Evolutionary conservation across 2,888 invertebrate species (phyloP), one percentile per base, ranked within the genome.

Genomic region (Anodontia alba): DNA sequence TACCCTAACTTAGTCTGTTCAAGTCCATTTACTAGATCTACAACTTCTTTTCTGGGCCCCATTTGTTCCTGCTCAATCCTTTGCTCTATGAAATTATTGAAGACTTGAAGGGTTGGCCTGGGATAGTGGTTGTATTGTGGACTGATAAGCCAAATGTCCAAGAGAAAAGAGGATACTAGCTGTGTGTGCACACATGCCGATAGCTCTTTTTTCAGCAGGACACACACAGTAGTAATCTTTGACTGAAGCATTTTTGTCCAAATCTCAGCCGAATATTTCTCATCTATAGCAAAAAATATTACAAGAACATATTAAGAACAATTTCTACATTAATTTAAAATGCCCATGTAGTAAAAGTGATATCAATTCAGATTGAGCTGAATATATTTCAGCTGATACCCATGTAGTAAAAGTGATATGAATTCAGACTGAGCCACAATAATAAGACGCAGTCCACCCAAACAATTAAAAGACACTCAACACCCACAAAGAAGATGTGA

Each of bases 151-250:
- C 29, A 29, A 57, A 46, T 46, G 49, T 17, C 49, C 31, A 26
- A 46, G 49, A 33, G 15, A 46, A 46, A 29, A 70, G 20, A 46
- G 31, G 20, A 70, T 70, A 26, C 70, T 31, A 31, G 29, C 46
- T 17, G 33, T 49, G 49, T 70, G 46, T 70, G 46, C 70, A 70
- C 29, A 70, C 49, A 70, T 46, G 29, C 70, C 26, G 38, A 38
- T 42, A 20, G 67, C 17, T 38, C 67, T 36, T 36, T 67, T 70
- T n/a, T 29, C 70, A 46, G 29, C 49, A 49, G 26, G 70, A 46
- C 70, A 46, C 49, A 70, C 70, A 29, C 29, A 70, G 49, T 46
- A 70, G 70, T 46, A 29, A 29, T 70, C 70, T 46, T 46, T 70
- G 7, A 70, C 70, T 26, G 70, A 26, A 43, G n/a, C 68, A 42